Conservation (phyloP, 2,888 invertebrate genomes). For the Amphimallon solstitiale region DNA sequence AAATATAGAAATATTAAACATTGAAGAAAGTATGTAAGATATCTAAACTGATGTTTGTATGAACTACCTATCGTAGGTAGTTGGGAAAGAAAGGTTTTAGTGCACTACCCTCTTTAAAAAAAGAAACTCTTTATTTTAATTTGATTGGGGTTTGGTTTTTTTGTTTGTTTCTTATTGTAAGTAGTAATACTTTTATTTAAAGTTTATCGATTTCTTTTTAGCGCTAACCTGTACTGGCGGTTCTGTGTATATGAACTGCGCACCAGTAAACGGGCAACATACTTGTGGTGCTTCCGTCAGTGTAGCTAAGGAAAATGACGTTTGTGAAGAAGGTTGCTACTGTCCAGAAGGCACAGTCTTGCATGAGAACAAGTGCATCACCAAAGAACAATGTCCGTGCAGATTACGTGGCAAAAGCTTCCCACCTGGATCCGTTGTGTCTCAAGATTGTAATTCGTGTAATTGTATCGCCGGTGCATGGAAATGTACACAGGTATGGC, state of each 20-base stretch:
- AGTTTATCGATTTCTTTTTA: conserved; percentile 58
- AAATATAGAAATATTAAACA: too few relatives aligned
- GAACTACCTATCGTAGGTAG: too few relatives aligned
- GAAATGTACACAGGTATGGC: conserved; percentile 76
- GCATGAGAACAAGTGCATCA: conserved; percentile 80
- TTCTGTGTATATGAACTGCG: conserved; percentile 82
- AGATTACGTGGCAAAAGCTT: conserved; percentile 77
- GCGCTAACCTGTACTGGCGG: conserved; percentile 82
- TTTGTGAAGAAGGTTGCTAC: conserved; percentile 89
- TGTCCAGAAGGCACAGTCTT: conserved; percentile 83
- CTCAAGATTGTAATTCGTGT: conserved; percentile 87
- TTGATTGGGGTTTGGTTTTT: too few relatives aligned
- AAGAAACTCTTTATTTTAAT: too few relatives aligned
- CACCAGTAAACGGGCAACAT: conserved; percentile 72
- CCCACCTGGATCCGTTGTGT: conserved; percentile 74
- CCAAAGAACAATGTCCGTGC: conserved; percentile 81
- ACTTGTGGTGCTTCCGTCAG: conserved; percentile 73
- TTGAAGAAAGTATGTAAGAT: too few relatives aligned
- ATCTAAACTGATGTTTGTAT: too few relatives aligned
- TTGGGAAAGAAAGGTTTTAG: too few relatives aligned
- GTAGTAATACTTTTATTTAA: too few relatives aligned
- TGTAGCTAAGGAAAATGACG: conserved; percentile 54
- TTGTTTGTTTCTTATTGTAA: too few relatives aligned
- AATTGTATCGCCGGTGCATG: conserved; percentile 80
- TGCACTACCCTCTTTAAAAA: too few relatives aligned